Percentiles rank a stretch among this genome's conserved stretches.
Conservation (phyloP, 2,797 vertebrate species). For the Takifugu rubripes region DNA sequence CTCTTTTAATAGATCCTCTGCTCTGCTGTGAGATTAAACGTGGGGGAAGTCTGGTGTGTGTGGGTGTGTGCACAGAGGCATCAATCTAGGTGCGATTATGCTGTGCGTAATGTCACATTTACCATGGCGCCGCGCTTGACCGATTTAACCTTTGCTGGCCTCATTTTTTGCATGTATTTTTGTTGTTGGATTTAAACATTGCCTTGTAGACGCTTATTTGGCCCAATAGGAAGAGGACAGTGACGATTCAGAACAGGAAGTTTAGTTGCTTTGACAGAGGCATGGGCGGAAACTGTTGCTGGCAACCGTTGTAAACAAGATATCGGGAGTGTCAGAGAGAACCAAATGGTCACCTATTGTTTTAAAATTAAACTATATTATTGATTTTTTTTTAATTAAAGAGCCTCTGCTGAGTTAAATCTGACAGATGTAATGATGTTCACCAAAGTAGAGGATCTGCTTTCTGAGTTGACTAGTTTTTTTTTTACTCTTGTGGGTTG, state of each 20-base stretch:
- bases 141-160: no score
- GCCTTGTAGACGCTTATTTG: no score
- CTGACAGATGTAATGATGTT: background rate
- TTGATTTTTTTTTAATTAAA: background rate
- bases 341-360: no score
- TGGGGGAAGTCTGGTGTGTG: slow-evolving; percentile 50
- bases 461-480: slow-evolving; percentile 5
- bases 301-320: slow-evolving; percentile 13
- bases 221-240: no score
- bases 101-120: no score
- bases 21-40: slow-evolving; percentile 49
- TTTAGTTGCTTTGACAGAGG: background rate
- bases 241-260: slow-evolving; percentile 23
- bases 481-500: slow-evolving; percentile 1
- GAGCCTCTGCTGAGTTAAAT: background rate
- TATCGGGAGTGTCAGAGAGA: background rate
- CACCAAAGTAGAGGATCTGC: background rate
- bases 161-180: no score
- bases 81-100: no score
- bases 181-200: no score
- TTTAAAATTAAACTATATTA: background rate
- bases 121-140: no score
- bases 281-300: background rate
- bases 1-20: slow-evolving; percentile 42
- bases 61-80: background rate